A percentile compares a stretch with the other conserved stretches of the same genome.
These are phyloP conservation scores for Neolamprologus variostigma DNA, from an alignment of 2,113 vertebrate species.

Conservation along the genomic window DNA sequence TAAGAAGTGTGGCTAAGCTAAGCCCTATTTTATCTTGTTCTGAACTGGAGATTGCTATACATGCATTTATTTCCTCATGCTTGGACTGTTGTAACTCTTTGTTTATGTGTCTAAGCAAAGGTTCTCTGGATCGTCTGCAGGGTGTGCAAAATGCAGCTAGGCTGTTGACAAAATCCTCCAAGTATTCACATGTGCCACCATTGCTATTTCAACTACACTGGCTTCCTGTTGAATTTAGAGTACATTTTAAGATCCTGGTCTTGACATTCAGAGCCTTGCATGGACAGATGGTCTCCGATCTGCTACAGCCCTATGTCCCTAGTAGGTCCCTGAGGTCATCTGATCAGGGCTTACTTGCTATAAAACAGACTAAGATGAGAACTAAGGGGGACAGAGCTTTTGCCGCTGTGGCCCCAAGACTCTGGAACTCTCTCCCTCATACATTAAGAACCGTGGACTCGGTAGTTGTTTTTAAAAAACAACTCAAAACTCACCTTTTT, in stretches of 20 bases:
- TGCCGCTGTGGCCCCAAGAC: rapidly evolving
- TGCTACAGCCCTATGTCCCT: not conserved
- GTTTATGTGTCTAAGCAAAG: not conserved
- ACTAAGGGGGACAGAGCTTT: not conserved
- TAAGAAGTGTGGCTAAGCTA: rapidly evolving
- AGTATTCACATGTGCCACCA: not conserved
- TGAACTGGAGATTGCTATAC: not conserved
- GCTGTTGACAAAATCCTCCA: not conserved
- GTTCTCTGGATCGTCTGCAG: not conserved
- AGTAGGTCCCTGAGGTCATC: not conserved
- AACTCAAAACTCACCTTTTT: not conserved
- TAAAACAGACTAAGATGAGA: not conserved
- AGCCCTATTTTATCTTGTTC: rapidly evolving
- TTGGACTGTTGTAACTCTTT: not conserved
- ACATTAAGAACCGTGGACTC: rapidly evolving
- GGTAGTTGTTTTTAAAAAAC: not conserved
- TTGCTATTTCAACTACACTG: not conserved
- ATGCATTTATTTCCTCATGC: rapidly evolving
- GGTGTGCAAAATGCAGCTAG: not conserved
- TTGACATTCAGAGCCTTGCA: not conserved
- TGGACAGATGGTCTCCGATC: not conserved
- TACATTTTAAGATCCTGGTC: not conserved
- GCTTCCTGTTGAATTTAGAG: not conserved
- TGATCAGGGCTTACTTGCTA: not conserved
- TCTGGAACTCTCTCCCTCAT: rapidly evolving